phyloP scores from a whole-genome alignment of 1,140 invertebrate species.

The Macrosteles quadrilineatus region DNA sequence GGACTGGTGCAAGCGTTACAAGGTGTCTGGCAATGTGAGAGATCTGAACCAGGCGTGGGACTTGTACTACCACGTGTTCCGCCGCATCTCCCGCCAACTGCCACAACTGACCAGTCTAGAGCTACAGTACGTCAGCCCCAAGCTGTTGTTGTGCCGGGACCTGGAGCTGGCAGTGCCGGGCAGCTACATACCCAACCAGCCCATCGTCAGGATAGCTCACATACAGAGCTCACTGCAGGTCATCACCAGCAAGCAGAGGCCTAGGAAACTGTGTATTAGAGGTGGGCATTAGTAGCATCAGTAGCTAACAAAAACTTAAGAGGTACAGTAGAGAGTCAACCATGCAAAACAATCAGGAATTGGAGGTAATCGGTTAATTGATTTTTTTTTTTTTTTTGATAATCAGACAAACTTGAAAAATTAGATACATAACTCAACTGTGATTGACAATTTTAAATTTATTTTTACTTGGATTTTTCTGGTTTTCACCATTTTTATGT shows the following conservation, averaged over 20 bases:
- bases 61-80: constrained; percentile 96
- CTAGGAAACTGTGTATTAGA: constrained; percentile 91
- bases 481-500: no score
- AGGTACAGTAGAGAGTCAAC: no score
- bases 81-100: constrained; percentile 91
- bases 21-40: constrained; percentile 79
- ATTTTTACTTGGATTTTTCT: no score
- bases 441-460: no score
- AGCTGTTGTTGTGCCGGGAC: constrained; percentile 84
- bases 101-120: constrained; percentile 88
- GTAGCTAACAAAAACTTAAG: no score
- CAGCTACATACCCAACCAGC: constrained; percentile 88
- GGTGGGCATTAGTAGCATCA: no score
- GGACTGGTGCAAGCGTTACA: constrained; percentile 91
- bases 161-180: constrained; percentile 94
- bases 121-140: constrained; percentile 94
- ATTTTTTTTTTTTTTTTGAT: no score
- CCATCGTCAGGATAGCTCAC: constrained; percentile 82
- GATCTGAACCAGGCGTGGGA: constrained; percentile 99
- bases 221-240: constrained; percentile 86
- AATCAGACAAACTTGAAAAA: no score
- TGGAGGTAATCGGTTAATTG: no score
- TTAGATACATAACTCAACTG: no score
- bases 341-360: no score
- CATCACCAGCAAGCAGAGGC: constrained; percentile 97